Conservation (phyloP, 1,140 invertebrate genomes). For the Heliconius eleuchia region DNA sequence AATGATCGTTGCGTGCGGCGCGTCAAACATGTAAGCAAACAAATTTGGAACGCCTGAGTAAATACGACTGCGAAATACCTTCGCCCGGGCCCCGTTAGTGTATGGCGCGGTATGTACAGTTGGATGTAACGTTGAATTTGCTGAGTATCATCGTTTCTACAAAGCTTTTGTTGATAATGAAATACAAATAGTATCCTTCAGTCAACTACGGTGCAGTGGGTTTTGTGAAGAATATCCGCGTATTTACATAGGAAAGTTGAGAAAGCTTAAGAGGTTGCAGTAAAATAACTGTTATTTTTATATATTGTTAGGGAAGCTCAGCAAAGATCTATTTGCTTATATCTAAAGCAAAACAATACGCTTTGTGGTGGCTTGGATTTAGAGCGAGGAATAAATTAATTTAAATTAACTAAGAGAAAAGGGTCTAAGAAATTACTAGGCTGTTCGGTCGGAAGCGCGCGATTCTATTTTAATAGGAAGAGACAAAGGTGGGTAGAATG, state of each 20-base stretch:
- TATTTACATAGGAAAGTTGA: conserved; percentile 52
- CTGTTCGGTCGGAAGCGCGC: conserved; percentile 56
- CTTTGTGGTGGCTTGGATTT: conserved; percentile 31
- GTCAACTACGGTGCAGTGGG: conserved; percentile 63
- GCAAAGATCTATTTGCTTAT: conserved; percentile 34
- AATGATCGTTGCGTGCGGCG: conserved; percentile 77
- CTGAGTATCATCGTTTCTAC: conserved; percentile 74
- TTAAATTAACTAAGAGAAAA: conserved; percentile 73
- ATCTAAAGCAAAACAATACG: conserved; percentile 34
- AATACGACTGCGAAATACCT: conserved; percentile 79
- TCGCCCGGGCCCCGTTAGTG: conserved; percentile 63
- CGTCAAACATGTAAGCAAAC: conserved; percentile 81
- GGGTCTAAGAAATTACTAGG: conserved; percentile 69
- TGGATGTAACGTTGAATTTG: conserved; percentile 67
- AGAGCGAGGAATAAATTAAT: conserved; percentile 68
- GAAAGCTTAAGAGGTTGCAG: conserved; percentile 41
- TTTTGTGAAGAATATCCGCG: conserved; percentile 62
- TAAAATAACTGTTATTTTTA: conserved; percentile 43
- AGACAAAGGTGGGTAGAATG: conserved; percentile 70
- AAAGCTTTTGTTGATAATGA: conserved; percentile 78
- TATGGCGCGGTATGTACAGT: conserved; percentile 61
- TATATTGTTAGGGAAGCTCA: conserved; percentile 33
- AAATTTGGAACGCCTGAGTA: conserved; percentile 80
- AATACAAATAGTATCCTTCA: conserved; percentile 76
- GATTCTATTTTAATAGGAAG: conserved; percentile 63